A percentile compares a stretch with the other conserved stretches of the same genome.
phyloP scores from a whole-genome alignment of 2,113 vertebrate species.

The Poeciliopsis retropinna region DNA sequence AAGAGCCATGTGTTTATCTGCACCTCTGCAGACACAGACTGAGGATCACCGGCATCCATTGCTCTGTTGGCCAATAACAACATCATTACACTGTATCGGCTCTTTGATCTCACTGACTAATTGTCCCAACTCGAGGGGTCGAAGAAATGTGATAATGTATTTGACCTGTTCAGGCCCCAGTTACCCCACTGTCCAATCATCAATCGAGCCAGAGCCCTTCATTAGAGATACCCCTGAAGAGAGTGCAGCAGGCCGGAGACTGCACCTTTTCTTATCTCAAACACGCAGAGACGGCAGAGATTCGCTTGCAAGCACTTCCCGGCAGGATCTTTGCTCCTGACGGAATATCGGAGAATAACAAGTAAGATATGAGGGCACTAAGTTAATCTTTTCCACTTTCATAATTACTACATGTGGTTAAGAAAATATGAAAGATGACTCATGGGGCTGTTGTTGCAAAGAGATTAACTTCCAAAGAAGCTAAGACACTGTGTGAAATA shows the following conservation, averaged over 20 bases:
- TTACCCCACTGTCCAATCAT: slow-evolving; percentile 53
- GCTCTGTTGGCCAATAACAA: slow-evolving; percentile 46
- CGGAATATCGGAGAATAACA: slow-evolving; percentile 1
- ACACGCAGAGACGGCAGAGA: slow-evolving; percentile 12
- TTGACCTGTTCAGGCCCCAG: slow-evolving; percentile 54
- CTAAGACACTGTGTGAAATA: neutral
- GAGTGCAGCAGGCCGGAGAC: slow-evolving; percentile 44
- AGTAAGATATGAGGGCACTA: slow-evolving; percentile 4
- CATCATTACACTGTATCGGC: slow-evolving; percentile 34
- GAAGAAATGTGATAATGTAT: slow-evolving; percentile 61
- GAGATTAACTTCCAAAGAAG: neutral
- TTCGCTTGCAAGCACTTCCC: slow-evolving; percentile 43
- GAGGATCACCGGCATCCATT: slow-evolving; percentile 21
- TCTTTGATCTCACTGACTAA: slow-evolving; percentile 63
- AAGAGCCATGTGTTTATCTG: slow-evolving; percentile 17
- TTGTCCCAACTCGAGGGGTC: slow-evolving; percentile 39
- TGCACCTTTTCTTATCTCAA: slow-evolving; percentile 1
- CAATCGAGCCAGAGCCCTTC: slow-evolving; percentile 53
- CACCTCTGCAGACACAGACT: slow-evolving; percentile 1
- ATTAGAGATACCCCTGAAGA: slow-evolving; percentile 53
- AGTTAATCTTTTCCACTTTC: slow-evolving; percentile 15
- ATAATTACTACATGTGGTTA: slow-evolving; percentile 10
- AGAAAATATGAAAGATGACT: neutral
- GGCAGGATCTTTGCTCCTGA: slow-evolving; percentile 24
- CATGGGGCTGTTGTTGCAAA: neutral